These are phyloP conservation scores for Sarotherodon lohbergeri DNA, from an alignment of 2,113 vertebrate genomes.

Conservation along the genomic window DNA sequence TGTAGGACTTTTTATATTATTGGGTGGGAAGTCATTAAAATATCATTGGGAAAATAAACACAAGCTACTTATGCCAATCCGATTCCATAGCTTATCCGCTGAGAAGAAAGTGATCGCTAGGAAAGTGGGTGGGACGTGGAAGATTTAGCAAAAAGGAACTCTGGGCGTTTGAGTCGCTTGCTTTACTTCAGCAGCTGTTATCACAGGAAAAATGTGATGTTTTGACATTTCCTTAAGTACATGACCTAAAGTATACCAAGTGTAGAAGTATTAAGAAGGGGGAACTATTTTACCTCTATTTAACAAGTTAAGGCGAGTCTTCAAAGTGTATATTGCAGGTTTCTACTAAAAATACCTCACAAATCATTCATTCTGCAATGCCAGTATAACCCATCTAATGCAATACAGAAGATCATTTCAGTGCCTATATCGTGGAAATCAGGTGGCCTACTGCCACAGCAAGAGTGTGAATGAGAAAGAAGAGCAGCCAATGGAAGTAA, in stretches of 20 bases:
- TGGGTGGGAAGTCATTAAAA: constrained; percentile 37
- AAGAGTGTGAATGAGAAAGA: neutral
- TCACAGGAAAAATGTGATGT: neutral
- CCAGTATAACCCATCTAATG: neutral
- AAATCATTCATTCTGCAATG: neutral
- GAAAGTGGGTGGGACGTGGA: constrained; percentile 1
- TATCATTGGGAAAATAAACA: constrained; percentile 68
- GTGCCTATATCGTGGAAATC: neutral
- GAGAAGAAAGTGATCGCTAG: constrained; percentile 44
- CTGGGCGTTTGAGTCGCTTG: constrained; percentile 8
- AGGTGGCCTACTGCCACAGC: neutral
- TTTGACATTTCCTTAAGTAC: neutral
- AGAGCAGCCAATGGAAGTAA: neutral
- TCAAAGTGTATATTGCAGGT: neutral
- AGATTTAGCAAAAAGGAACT: constrained; percentile 17
- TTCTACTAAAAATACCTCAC: neutral
- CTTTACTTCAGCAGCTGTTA: constrained; percentile 1
- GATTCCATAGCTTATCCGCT: constrained; percentile 63
- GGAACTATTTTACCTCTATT: neutral
- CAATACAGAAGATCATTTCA: neutral
- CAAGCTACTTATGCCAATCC: constrained; percentile 70
- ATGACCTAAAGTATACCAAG: neutral
- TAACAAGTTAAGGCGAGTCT: neutral
- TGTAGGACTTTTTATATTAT: constrained; percentile 12
- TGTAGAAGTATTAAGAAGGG: neutral